phyloP scores from a whole-genome alignment of 2,113 vertebrate genomes.

The Sapajus apella region DNA sequence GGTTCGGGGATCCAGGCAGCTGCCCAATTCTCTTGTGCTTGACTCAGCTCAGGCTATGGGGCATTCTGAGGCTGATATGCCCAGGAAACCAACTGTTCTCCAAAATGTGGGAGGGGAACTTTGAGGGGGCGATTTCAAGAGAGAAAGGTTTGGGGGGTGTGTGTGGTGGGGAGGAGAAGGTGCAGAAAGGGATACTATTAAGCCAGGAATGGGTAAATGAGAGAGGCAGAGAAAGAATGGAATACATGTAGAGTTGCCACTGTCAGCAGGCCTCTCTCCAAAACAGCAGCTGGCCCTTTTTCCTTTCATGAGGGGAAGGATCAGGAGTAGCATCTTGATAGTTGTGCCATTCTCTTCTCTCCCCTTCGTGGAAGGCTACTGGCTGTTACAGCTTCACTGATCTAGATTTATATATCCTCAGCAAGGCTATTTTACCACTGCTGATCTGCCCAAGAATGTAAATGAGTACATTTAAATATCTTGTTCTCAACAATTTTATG shows the following conservation, averaged over 20 bases:
- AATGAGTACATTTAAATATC: conserved; percentile 74
- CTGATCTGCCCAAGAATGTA: conserved; percentile 49
- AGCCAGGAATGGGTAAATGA: background rate
- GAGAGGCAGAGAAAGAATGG: background rate
- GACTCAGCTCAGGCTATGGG: background rate
- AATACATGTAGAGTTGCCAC: no score
- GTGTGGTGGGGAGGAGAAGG: no score
- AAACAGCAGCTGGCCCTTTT: background rate
- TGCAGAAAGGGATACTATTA: background rate
- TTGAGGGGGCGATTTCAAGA: background rate
- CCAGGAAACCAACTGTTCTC: background rate
- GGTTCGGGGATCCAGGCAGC: background rate
- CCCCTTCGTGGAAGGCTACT: background rate
- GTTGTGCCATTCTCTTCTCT: background rate
- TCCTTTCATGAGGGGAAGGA: background rate
- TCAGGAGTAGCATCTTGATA: background rate
- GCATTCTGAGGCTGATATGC: background rate
- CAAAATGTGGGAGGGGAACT: background rate
- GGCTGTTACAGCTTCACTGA: background rate
- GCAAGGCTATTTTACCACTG: conserved; percentile 16
- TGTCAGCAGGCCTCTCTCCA: background rate
- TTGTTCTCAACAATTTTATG: conserved; percentile 66
- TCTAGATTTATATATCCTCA: background rate
- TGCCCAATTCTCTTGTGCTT: background rate
- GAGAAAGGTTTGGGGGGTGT: background rate